A percentile compares a stretch with the other conserved stretches of the same genome.
Evolutionary conservation across 1,140 invertebrate genomes (phyloP).

Genomic region (Cyrtorhinus lividipennis): DNA sequence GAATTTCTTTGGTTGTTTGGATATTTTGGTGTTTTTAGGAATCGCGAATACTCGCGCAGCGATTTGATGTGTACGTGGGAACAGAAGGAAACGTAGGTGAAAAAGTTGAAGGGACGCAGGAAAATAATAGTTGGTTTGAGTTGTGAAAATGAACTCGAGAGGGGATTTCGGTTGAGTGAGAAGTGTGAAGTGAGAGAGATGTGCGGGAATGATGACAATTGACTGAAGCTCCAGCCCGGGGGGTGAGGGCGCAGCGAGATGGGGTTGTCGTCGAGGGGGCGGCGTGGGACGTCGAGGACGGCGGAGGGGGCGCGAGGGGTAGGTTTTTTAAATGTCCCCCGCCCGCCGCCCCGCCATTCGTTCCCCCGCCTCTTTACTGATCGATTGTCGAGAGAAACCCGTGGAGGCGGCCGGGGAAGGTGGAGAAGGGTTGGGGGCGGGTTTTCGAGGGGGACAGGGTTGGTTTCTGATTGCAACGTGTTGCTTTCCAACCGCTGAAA

Average conservation of each 20-base stretch:
- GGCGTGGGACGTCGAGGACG: neutral
- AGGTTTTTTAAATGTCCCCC: constrained; percentile 2
- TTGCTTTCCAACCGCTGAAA: constrained; percentile 14
- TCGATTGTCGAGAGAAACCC: constrained; percentile 2
- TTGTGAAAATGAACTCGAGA: constrained; percentile 8
- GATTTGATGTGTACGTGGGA: no score
- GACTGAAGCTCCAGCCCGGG: neutral
- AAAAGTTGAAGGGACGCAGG: neutral
- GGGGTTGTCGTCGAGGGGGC: neutral
- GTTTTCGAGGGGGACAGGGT: constrained; percentile 9
- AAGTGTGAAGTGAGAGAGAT: constrained; percentile 4
- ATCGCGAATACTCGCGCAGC: no score
- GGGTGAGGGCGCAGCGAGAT: neutral
- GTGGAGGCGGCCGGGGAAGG: neutral
- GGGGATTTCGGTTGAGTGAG: neutral
- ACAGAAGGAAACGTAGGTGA: neutral
- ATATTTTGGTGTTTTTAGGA: no score
- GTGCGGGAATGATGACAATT: constrained; percentile 8
- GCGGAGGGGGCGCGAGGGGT: neutral
- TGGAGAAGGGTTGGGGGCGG: neutral
- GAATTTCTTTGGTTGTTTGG: neutral
- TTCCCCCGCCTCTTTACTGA: neutral
- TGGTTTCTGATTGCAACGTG: constrained; percentile 15
- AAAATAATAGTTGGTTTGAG: neutral
- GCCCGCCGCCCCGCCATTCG: no score